Conservation (phyloP, 2,113 vertebrate species). For the Menidia beryllina region DNA sequence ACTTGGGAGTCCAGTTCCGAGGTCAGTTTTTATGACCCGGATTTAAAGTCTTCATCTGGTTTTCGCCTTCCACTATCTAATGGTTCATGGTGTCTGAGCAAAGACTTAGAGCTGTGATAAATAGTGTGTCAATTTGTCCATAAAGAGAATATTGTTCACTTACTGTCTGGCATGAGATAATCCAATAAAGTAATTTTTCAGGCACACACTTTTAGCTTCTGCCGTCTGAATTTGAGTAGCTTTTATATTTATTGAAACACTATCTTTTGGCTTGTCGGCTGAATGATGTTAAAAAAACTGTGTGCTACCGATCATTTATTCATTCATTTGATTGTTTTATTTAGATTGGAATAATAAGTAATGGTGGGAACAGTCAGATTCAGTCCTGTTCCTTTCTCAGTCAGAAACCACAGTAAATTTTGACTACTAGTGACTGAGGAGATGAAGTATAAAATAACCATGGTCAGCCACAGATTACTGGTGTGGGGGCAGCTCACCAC, state of each 20-base stretch:
- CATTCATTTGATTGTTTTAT: conserved; percentile 1
- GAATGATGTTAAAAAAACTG: no score
- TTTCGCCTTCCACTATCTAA: no score
- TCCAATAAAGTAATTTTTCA: not conserved
- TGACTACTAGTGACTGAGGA: not conserved
- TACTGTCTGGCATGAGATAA: not conserved
- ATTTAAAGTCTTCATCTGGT: not conserved
- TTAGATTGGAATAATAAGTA: not conserved
- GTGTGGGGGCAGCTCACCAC: not conserved
- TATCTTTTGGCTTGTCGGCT: not conserved
- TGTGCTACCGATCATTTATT: no score
- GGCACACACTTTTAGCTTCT: not conserved
- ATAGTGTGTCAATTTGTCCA: not conserved
- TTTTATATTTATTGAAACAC: not conserved
- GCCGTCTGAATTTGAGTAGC: not conserved
- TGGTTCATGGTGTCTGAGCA: no score
- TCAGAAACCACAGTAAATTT: not conserved
- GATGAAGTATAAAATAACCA: conserved; percentile 2
- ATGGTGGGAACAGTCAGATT: not conserved
- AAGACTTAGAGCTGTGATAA: not conserved
- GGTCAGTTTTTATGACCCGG: no score
- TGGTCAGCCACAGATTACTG: conserved; percentile 1
- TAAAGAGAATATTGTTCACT: conserved; percentile 6
- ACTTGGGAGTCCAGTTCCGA: conserved; percentile 55
- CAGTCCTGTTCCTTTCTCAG: not conserved